phyloP scores from a whole-genome alignment of 2,797 vertebrate species.

The Sandelia bainsii region DNA sequence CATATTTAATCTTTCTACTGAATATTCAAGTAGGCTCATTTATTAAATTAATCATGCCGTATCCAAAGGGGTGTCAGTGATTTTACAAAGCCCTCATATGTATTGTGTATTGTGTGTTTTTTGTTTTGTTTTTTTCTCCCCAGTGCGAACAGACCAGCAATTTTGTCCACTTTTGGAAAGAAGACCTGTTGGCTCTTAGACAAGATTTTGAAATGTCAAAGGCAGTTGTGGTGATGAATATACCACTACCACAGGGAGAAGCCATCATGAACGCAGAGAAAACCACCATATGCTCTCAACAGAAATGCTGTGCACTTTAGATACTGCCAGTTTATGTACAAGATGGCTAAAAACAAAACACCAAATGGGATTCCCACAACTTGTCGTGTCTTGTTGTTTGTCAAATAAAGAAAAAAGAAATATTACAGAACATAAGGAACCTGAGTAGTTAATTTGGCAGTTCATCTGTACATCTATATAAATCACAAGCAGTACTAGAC shows the following conservation, averaged over 20 bases:
- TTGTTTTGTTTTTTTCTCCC: background rate
- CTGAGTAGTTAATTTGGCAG: slow-evolving; percentile 2
- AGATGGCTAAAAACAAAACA: slow-evolving; percentile 26
- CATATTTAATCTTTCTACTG: too few relatives aligned
- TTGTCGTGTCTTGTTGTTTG: background rate
- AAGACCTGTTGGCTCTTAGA: slow-evolving; percentile 17
- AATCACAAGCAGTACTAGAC: background rate
- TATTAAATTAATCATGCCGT: background rate
- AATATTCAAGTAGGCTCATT: background rate
- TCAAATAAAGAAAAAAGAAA: background rate
- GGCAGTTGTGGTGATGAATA: slow-evolving; percentile 36
- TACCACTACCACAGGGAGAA: slow-evolving; percentile 33
- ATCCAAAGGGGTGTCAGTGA: background rate
- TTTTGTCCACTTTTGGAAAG: slow-evolving; percentile 13
- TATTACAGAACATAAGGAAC: background rate
- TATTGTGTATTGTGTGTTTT: background rate
- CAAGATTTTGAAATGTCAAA: slow-evolving; percentile 43
- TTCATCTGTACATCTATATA: slow-evolving; percentile 20
- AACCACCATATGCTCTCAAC: slow-evolving; percentile 49
- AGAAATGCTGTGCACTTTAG: slow-evolving; percentile 15
- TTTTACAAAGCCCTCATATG: background rate
- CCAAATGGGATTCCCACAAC: slow-evolving; percentile 12
- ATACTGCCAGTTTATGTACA: slow-evolving; percentile 4
- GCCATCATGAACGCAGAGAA: slow-evolving; percentile 27
- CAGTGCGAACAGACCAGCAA: background rate